Conservation (phyloP, 2,797 vertebrate genomes). For the Prunella strophiata region DNA sequence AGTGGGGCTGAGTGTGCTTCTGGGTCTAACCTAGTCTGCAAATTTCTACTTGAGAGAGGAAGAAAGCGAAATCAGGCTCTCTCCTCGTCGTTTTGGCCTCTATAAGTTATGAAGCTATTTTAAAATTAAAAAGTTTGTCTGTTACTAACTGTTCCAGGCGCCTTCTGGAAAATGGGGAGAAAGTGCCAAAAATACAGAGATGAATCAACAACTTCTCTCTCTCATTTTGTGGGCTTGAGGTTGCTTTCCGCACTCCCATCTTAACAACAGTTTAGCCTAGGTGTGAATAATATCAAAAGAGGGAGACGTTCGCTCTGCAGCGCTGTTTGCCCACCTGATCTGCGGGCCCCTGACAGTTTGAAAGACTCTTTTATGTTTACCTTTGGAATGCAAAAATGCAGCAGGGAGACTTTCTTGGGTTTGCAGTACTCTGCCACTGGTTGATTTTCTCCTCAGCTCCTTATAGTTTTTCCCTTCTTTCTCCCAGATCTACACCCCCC, state of each 20-base stretch:
- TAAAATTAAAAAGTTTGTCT: conserved; percentile 70
- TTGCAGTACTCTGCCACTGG: conserved; percentile 18
- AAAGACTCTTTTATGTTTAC: conserved; percentile 57
- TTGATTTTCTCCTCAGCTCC: conserved; percentile 18
- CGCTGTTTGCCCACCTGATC: conserved; percentile 59
- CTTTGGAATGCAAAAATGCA: conserved; percentile 39
- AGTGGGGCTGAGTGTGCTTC: background rate
- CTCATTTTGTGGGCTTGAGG: conserved; percentile 62
- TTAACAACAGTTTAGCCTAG: conserved; percentile 54
- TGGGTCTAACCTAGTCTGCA: background rate
- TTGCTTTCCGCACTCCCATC: conserved; percentile 49
- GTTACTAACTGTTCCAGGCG: conserved; percentile 67
- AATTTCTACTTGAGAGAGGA: background rate
- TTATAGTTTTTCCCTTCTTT: conserved; percentile 12
- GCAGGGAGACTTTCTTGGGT: conserved; percentile 8
- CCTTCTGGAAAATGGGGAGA: conserved; percentile 66
- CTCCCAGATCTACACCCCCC: background rate
- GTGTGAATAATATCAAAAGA: conserved; percentile 60
- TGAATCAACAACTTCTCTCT: conserved; percentile 60
- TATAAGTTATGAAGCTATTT: conserved; percentile 62
- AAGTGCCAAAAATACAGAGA: conserved; percentile 63
- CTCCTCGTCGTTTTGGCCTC: conserved; percentile 51
- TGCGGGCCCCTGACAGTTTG: conserved; percentile 47
- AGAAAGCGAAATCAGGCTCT: conserved; percentile 2
- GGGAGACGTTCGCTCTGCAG: conserved; percentile 33